Percentiles rank a stretch among this genome's conserved stretches.
Evolutionary conservation across 2,888 invertebrate genomes (phyloP).

Genomic region (Perithous albicinctus): DNA sequence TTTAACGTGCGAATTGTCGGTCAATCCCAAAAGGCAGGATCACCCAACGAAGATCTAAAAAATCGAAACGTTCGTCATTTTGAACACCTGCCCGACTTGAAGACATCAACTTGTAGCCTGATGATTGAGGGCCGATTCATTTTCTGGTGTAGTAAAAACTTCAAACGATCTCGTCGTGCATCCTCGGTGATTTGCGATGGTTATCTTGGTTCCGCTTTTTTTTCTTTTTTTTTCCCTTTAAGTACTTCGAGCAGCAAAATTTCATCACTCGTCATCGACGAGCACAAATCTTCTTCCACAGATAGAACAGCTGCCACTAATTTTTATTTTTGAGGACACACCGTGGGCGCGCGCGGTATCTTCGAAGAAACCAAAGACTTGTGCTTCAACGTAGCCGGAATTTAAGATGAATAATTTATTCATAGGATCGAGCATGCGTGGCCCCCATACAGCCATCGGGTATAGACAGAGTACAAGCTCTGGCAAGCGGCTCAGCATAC

Average conservation of each 20-base stretch:
- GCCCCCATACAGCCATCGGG: constrained; percentile 60
- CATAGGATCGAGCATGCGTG: constrained; percentile 64
- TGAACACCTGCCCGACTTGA: neutral
- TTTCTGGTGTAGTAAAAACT: constrained; percentile 10
- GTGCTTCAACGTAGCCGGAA: constrained; percentile 52
- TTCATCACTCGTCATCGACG: neutral
- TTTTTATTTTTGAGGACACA: constrained; percentile 57
- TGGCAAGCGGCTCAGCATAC: constrained; percentile 56
- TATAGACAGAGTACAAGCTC: constrained; percentile 49
- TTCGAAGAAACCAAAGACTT: constrained; percentile 32
- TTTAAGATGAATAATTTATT: constrained; percentile 71
- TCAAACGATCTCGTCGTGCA: neutral
- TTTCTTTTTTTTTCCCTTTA: neutral
- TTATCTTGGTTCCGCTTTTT: neutral
- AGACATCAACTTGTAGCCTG: neutral
- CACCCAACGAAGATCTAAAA: neutral
- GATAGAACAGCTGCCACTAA: constrained; percentile 43
- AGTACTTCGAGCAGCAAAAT: neutral
- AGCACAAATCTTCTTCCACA: constrained; percentile 19
- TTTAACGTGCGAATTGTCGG: constrained; percentile 21
- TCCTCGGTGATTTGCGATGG: neutral
- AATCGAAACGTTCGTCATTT: neutral
- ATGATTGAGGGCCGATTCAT: constrained; percentile 17
- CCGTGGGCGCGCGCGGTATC: constrained; percentile 6
- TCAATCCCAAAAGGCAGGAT: constrained; percentile 18